Conservation (phyloP, 2,888 invertebrate species). For the Willowsia nigromaculata region DNA sequence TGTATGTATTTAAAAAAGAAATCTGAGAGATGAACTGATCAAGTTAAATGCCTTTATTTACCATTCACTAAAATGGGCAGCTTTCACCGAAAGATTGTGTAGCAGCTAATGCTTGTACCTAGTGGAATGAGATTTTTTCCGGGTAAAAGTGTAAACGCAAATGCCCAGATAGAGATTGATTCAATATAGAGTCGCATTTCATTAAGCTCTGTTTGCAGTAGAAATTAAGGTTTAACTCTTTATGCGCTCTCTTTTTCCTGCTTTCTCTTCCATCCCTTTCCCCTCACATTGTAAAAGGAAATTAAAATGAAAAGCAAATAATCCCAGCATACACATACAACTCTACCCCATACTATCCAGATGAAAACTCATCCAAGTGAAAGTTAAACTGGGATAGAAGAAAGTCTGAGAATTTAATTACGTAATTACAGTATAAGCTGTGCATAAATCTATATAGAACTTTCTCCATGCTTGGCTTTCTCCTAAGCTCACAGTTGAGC, state of each 20-base stretch:
- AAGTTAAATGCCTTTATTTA: too few relatives aligned
- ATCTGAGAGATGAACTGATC: too few relatives aligned
- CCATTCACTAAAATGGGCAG: too few relatives aligned
- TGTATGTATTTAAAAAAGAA: too few relatives aligned
- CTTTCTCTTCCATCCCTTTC: not conserved
- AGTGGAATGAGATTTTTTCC: too few relatives aligned
- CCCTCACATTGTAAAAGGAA: constrained; percentile 9
- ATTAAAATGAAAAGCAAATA: constrained; percentile 31
- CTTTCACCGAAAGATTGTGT: too few relatives aligned
- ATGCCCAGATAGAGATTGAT: too few relatives aligned
- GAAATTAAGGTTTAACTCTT: not conserved
- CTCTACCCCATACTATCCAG: not conserved
- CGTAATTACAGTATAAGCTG: constrained; percentile 40
- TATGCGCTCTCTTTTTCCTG: not conserved
- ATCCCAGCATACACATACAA: not conserved
- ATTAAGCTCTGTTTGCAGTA: constrained; percentile 11
- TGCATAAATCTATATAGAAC: not conserved
- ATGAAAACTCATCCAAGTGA: not conserved
- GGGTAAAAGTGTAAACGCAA: too few relatives aligned
- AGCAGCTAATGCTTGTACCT: too few relatives aligned
- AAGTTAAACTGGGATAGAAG: not conserved
- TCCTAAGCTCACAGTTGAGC: not conserved
- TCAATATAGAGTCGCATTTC: not conserved
- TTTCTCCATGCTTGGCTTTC: not conserved
- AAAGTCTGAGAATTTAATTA: constrained; percentile 58